Percentiles rank a stretch among this genome's conserved stretches.
phyloP scores from a whole-genome alignment of 2,797 vertebrate genomes.

The Cuniculus paca region DNA sequence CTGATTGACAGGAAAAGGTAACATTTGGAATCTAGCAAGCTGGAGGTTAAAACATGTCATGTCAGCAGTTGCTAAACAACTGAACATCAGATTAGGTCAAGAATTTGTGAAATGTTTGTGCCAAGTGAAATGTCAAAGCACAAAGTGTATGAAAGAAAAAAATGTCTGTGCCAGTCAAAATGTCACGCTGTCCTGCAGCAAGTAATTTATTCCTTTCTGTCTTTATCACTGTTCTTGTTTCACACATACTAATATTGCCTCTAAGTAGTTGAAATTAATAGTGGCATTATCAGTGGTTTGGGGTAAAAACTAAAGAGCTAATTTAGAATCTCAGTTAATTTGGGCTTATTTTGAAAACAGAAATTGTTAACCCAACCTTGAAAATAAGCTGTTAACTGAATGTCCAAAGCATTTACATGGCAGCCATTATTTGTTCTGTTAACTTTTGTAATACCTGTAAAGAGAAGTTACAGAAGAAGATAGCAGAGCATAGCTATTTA shows the following conservation, averaged over 20 bases:
- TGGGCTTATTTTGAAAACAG: conserved; percentile 70
- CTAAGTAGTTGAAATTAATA: conserved; percentile 81
- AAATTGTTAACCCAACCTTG: conserved; percentile 69
- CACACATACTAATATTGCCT: conserved; percentile 64
- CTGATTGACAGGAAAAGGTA: conserved; percentile 76
- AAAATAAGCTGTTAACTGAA: conserved; percentile 70
- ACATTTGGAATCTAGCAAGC: conserved; percentile 75
- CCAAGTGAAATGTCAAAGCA: conserved; percentile 85
- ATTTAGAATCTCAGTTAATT: conserved; percentile 76
- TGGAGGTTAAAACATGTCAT: conserved; percentile 80
- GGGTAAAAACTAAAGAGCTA: conserved; percentile 72
- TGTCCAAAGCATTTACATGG: neutral
- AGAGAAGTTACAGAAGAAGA: conserved; percentile 18
- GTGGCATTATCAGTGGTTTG: conserved; percentile 70
- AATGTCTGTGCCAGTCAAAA: conserved; percentile 80
- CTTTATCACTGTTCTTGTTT: conserved; percentile 65
- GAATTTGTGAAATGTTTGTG: conserved; percentile 82
- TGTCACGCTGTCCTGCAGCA: conserved; percentile 76
- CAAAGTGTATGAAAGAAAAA: conserved; percentile 75
- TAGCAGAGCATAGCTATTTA: neutral
- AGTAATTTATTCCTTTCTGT: conserved; percentile 80
- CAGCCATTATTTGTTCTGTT: conserved; percentile 57
- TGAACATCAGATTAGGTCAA: conserved; percentile 83
- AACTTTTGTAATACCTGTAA: conserved; percentile 53
- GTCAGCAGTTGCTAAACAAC: conserved; percentile 80